Conservation (phyloP, 2,888 invertebrate genomes). For the Oxyteleia sp. region DNA sequence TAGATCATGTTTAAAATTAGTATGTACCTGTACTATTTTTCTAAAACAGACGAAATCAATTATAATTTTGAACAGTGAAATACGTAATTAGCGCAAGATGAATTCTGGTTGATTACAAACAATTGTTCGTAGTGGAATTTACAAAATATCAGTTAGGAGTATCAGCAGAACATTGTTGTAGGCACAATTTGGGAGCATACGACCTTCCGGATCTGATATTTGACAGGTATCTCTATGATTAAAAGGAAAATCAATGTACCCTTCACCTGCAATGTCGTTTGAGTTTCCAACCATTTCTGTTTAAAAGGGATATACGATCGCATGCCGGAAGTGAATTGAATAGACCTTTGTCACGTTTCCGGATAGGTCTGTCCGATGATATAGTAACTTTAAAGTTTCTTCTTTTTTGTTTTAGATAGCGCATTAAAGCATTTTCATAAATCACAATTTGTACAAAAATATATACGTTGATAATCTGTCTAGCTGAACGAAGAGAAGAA, state of each 20-base stretch:
- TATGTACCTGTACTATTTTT: too few relatives aligned
- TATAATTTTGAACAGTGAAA: too few relatives aligned
- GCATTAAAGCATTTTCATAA: slow-evolving; percentile 20
- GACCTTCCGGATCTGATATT: neutral
- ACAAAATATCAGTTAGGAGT: too few relatives aligned
- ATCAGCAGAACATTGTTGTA: too few relatives aligned
- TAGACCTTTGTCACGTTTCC: slow-evolving; percentile 41
- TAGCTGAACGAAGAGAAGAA: neutral
- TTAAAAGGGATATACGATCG: slow-evolving; percentile 26
- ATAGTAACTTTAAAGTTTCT: slow-evolving; percentile 20
- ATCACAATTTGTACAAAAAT: slow-evolving; percentile 8
- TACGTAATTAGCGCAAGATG: too few relatives aligned
- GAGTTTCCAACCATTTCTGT: slow-evolving; percentile 15
- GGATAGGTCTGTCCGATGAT: slow-evolving; percentile 12
- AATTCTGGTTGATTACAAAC: too few relatives aligned
- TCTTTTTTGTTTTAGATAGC: slow-evolving; percentile 15
- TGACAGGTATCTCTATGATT: slow-evolving; percentile 4
- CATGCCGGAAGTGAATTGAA: slow-evolving; percentile 50
- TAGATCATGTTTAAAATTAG: too few relatives aligned
- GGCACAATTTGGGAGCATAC: too few relatives aligned
- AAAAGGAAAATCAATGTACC: slow-evolving; percentile 14
- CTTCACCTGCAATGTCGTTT: slow-evolving; percentile 15
- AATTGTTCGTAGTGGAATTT: too few relatives aligned
- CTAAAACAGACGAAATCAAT: too few relatives aligned
- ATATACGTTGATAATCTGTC: neutral